These are phyloP conservation scores for Gila robusta DNA, from an alignment of 2,797 vertebrate genomes.

Conservation along the genomic window DNA sequence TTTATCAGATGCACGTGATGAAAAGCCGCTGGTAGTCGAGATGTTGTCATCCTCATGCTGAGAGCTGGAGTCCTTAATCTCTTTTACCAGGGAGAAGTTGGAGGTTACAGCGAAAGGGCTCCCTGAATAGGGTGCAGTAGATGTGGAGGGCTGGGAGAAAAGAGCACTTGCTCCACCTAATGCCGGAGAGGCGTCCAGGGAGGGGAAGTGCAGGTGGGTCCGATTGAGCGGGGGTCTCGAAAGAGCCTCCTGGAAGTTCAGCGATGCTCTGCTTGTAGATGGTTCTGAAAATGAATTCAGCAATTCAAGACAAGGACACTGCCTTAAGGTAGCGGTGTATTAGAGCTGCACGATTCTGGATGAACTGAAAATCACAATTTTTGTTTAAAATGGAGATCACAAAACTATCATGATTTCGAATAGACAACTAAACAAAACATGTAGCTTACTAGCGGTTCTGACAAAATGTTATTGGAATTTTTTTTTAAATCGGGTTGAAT, in stretches of 20 bases:
- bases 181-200: conserved; percentile 82
- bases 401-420: not conserved
- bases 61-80: conserved; percentile 98
- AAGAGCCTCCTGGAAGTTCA: conserved; percentile 90
- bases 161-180: conserved; percentile 73
- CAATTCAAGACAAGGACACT: not conserved
- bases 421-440: no score
- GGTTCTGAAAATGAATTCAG: conserved; percentile 79
- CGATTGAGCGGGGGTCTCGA: conserved; percentile 94
- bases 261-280: conserved; percentile 88
- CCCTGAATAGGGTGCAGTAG: conserved; percentile 83
- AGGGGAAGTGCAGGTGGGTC: conserved; percentile 87
- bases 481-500: not conserved
- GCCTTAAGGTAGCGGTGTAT: not conserved
- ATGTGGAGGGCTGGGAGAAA: conserved; percentile 92
- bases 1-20: conserved; percentile 98
- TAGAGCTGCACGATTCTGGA: not conserved
- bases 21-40: conserved; percentile 99
- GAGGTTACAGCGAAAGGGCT: conserved; percentile 76
- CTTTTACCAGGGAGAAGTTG: conserved; percentile 92
- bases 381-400: no score
- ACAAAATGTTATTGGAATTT: not conserved
- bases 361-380: not conserved
- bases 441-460: no score
- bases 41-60: conserved; percentile 99